A percentile compares a stretch with the other conserved stretches of the same genome.
Conservation (phyloP, 2,797 vertebrate genomes). For the Antrozous pallidus region DNA sequence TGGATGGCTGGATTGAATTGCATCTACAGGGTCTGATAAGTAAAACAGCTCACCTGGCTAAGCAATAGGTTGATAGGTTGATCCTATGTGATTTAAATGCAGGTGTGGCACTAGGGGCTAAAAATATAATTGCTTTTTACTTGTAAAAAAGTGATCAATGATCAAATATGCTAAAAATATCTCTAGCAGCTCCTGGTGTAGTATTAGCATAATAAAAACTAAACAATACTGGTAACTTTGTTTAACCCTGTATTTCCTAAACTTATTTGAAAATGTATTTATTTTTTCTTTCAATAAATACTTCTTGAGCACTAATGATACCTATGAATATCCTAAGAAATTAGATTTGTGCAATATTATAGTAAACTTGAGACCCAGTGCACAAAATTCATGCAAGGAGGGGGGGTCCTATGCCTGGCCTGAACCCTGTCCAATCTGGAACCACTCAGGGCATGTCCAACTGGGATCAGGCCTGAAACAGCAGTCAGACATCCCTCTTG, state of each 20-base stretch:
- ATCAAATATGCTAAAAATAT: not conserved
- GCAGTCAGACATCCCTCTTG: too few species aligned
- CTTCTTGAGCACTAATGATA: not conserved
- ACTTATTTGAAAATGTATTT: not conserved
- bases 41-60: not conserved
- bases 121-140: not conserved
- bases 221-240: not conserved
- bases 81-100: not conserved
- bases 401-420: too few species aligned
- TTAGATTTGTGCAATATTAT: not conserved
- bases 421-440: too few species aligned
- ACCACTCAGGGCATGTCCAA: too few species aligned
- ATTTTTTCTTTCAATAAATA: not conserved
- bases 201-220: not conserved
- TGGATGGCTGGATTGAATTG: not conserved
- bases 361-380: not conserved
- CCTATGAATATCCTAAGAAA: not conserved
- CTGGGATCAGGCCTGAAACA: not conserved
- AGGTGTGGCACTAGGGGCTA: not conserved
- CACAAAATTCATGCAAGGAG: too few species aligned
- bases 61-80: not conserved
- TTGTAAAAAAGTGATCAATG: not conserved
- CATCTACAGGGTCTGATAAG: not conserved
- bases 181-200: not conserved
- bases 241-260: not conserved